Percentiles rank a stretch among this genome's conserved stretches.
phyloP scores from a whole-genome alignment of 2,113 vertebrate genomes.

The Delphinapterus leucas region DNA sequence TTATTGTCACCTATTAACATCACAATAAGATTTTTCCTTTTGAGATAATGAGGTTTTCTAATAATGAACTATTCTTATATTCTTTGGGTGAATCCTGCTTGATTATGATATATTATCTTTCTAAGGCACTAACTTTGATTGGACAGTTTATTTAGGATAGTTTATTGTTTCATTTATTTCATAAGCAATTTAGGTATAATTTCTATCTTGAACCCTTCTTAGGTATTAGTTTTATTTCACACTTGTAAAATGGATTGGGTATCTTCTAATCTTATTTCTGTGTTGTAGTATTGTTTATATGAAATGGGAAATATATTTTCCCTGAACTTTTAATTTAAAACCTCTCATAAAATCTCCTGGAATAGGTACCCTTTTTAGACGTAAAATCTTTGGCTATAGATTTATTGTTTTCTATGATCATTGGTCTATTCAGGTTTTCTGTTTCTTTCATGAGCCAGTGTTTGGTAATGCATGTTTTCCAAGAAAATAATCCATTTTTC shows the following conservation, averaged over 20 bases:
- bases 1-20: background rate
- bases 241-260: background rate
- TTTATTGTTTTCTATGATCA: background rate
- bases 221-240: conserved; percentile 6
- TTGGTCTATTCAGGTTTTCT: background rate
- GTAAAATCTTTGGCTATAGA: background rate
- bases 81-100: background rate
- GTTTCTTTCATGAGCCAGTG: background rate
- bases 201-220: background rate
- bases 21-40: background rate
- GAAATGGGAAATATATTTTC: background rate
- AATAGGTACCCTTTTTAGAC: background rate
- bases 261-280: background rate
- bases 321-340: background rate
- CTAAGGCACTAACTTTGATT: conserved; percentile 3
- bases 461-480: conserved; percentile 3
- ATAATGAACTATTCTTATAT: background rate
- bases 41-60: background rate
- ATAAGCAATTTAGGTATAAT: background rate
- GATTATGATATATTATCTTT: background rate
- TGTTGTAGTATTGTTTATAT: background rate
- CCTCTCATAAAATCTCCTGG: background rate
- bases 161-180: background rate
- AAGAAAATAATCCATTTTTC: background rate
- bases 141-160: background rate